Evolutionary conservation across 2,888 invertebrate species (phyloP).

Genomic region (Ommatoiulus sabulosus): DNA sequence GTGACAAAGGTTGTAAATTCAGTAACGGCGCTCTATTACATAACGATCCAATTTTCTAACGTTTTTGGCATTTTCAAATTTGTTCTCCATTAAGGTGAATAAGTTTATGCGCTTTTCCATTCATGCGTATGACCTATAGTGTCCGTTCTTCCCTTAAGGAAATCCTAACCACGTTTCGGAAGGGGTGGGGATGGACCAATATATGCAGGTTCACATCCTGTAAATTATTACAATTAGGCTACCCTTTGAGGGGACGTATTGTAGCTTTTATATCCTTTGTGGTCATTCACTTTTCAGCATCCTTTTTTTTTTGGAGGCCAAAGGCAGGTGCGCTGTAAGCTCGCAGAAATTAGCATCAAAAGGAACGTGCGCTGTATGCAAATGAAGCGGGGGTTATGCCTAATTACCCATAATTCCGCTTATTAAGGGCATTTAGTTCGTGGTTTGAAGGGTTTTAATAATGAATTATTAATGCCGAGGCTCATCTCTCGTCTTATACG

Average conservation of each 20-base stretch:
- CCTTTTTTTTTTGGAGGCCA: not conserved
- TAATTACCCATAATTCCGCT: slow-evolving; percentile 48
- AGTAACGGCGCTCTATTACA: not conserved
- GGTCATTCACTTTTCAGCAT: slow-evolving; percentile 41
- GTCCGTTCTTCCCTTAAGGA: slow-evolving; percentile 22
- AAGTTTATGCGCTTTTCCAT: not conserved
- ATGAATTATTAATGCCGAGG: slow-evolving; percentile 32
- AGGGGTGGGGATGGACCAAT: slow-evolving; percentile 7
- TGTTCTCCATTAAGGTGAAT: not conserved
- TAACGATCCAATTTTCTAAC: too few species aligned
- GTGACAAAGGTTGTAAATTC: not conserved
- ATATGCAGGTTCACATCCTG: slow-evolving; percentile 44
- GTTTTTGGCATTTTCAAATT: too few species aligned
- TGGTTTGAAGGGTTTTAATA: slow-evolving; percentile 48
- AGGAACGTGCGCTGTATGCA: slow-evolving; percentile 38
- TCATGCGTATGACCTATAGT: not conserved
- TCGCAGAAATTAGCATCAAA: slow-evolving; percentile 27
- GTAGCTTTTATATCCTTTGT: slow-evolving; percentile 41
- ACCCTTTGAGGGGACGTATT: slow-evolving; percentile 25
- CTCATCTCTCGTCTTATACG: slow-evolving; percentile 41
- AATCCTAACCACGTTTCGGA: not conserved
- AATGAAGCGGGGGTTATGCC: slow-evolving; percentile 40
- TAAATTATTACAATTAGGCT: slow-evolving; percentile 46
- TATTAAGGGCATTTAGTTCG: slow-evolving; percentile 37
- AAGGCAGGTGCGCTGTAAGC: slow-evolving; percentile 42